These are phyloP conservation scores for Aeoliscus strigatus DNA, from an alignment of 2,797 vertebrate species.

Conservation along the genomic window DNA sequence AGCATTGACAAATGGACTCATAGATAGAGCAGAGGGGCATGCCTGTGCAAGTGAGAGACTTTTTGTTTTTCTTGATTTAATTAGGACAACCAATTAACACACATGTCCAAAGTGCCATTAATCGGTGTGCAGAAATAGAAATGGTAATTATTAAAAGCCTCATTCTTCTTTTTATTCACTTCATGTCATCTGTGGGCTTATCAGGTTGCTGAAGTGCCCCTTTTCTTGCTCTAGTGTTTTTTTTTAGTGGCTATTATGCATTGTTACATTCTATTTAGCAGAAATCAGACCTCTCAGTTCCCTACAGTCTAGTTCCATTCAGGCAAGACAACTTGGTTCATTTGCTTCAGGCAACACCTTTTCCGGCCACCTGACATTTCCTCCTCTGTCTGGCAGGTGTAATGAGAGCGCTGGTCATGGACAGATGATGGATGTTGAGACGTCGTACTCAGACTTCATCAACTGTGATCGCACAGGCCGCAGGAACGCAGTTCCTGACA, in stretches of 20 bases:
- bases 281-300: conserved; percentile 6
- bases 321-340: conserved; percentile 16
- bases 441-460: conserved; percentile 94
- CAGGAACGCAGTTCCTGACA: conserved; percentile 94
- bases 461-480: conserved; percentile 92
- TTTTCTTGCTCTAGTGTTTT: conserved; percentile 1
- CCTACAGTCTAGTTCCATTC: not conserved
- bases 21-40: conserved; percentile 9
- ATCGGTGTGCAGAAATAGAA: conserved; percentile 52
- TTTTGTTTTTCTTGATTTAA: conserved; percentile 47
- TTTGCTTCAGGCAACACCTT: conserved; percentile 14
- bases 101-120: conserved; percentile 50
- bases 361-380: conserved; percentile 15
- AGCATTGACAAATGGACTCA: conserved; percentile 18
- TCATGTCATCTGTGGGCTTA: conserved; percentile 1
- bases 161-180: conserved; percentile 19
- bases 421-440: conserved; percentile 94
- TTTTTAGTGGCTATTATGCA: conserved; percentile 1
- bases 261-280: conserved; percentile 8
- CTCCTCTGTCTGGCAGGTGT: conserved; percentile 58
- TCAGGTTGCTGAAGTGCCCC: conserved; percentile 8
- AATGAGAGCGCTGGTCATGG: conserved; percentile 78
- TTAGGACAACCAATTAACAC: conserved; percentile 61
- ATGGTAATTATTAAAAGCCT: conserved; percentile 39
- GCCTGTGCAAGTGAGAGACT: conserved; percentile 18